Evolutionary conservation across 1,140 invertebrate genomes (phyloP), one percentile per base, ranked within the genome.

Genomic region (Papilio aristodemus): DNA sequence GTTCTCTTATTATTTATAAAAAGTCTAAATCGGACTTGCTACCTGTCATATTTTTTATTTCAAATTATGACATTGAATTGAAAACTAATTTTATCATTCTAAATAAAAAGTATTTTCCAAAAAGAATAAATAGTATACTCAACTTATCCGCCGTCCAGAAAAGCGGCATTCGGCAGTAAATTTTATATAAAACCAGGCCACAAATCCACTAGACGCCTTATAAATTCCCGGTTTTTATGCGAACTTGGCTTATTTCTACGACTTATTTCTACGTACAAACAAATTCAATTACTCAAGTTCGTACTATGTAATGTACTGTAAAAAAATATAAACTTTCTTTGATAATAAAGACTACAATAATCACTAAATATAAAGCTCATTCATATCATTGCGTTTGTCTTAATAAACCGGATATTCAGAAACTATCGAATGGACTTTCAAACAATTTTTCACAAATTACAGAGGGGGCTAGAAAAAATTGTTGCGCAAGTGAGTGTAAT

Each of bases 191-290:
- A 63, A 63, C 60, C 38, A 22, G 19, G 60, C 22, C 60, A 38
- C 60, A 63, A 60, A 63, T 63, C 37, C 19, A 41, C 60, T 63
- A 63, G 19, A 63, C 4, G 60, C 36, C 37, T 22, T 63, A 63
- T 63, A 63, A 63, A 63, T 39, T 63, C 60, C 6, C 36, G 19
- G 37, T 63, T 63, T 39, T 63, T 63, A 63, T 41, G 60, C 19
- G 37, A 63, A 63, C 10, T 62, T 62, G 13, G 9, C 46, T 54
- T 54, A 54, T 19, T 54, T n/a, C n/a, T n/a, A n/a, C 19, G 46
- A 22, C 46, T 54, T 32, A 32, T 32, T 32, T 54, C 17, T 54
- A 54, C 46, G 46, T 54, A 19, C 46, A 5, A 25, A 54, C 17
- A 54, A 54, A 54, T 54, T 54, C 46, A 54, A 54, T 54, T 54